Evolutionary conservation across 2,888 invertebrate genomes (phyloP).

Genomic region (Xestoiulus laeticollis): DNA sequence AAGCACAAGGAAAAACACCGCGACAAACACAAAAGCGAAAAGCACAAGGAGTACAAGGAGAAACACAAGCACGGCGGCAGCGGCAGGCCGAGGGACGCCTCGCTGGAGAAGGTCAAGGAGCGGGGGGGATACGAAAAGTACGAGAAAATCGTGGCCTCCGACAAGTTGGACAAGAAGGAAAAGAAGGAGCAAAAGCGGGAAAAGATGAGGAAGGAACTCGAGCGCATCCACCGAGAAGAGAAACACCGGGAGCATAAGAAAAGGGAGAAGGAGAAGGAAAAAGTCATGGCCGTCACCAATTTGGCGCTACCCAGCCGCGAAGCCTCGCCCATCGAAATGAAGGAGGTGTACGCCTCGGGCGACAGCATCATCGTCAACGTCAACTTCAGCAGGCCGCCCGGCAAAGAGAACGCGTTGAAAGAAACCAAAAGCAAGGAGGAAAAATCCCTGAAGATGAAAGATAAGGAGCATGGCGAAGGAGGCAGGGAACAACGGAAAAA

Average conservation of each 20-base stretch:
- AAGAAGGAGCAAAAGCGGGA: conserved; percentile 58
- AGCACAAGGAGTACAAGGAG: conserved; percentile 59
- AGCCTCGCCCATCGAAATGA: conserved; percentile 65
- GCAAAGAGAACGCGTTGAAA: conserved; percentile 43
- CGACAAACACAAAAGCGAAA: conserved; percentile 61
- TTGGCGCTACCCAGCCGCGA: conserved; percentile 51
- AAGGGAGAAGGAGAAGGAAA: conserved; percentile 53
- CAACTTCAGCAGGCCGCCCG: conserved; percentile 70
- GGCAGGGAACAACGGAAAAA: conserved; percentile 27
- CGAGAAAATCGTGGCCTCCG: conserved; percentile 54
- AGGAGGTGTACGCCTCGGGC: conserved; percentile 91
- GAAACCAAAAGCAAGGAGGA: conserved; percentile 40
- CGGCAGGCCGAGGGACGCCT: conserved; percentile 49
- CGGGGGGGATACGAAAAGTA: conserved; percentile 55
- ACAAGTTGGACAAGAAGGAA: conserved; percentile 56
- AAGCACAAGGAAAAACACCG: conserved; percentile 62
- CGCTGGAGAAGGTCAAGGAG: conserved; percentile 50
- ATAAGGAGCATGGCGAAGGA: conserved; percentile 46
- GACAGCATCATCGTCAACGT: conserved; percentile 93
- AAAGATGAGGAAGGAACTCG: conserved; percentile 56
- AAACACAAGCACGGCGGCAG: conserved; percentile 50
- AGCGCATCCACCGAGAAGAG: conserved; percentile 54
- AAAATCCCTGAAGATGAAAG: conserved; percentile 47
- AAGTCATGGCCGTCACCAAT: conserved; percentile 25
- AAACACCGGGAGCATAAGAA: conserved; percentile 56